Percentiles rank a stretch among this genome's conserved stretches.
phyloP scores from a whole-genome alignment of 1,140 invertebrate species.

The Aporrectodea caliginosa region DNA sequence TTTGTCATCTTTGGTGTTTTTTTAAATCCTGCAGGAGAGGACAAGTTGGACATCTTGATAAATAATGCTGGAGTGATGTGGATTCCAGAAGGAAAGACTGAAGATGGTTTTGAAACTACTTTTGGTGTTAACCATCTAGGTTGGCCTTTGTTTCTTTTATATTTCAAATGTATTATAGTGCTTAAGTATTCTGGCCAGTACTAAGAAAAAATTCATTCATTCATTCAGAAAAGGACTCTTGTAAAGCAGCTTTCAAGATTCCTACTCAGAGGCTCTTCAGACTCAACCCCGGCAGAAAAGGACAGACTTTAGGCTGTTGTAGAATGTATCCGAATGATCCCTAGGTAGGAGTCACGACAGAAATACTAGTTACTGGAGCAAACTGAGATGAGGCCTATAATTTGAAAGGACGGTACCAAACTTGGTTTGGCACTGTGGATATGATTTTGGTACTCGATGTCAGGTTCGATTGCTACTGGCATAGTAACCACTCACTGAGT shows the following conservation, averaged over 20 bases:
- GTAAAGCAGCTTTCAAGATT: no score
- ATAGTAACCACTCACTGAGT: no score
- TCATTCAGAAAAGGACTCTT: no score
- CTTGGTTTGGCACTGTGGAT: no score
- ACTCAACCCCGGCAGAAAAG: neutral
- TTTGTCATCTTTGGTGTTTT: neutral
- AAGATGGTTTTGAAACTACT: slow-evolving; percentile 48
- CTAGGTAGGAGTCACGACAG: no score
- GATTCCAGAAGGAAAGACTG: slow-evolving; percentile 31
- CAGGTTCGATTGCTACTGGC: no score
- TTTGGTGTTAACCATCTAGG: slow-evolving; percentile 51
- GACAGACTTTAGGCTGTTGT: neutral
- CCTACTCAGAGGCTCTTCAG: neutral
- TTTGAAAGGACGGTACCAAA: no score
- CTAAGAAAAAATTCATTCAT: neutral
- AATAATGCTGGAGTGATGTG: slow-evolving; percentile 55
- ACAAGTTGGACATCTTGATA: slow-evolving; percentile 3
- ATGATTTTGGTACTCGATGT: no score
- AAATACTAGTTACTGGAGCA: no score
- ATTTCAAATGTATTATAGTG: neutral
- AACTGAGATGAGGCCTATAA: no score
- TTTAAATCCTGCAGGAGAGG: slow-evolving; percentile 3
- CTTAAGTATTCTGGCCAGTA: neutral
- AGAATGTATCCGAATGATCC: no score
- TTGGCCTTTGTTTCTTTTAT: slow-evolving; percentile 37